phyloP scores from a whole-genome alignment of 2,888 invertebrate species.

The Xestobium rufovillosum region DNA sequence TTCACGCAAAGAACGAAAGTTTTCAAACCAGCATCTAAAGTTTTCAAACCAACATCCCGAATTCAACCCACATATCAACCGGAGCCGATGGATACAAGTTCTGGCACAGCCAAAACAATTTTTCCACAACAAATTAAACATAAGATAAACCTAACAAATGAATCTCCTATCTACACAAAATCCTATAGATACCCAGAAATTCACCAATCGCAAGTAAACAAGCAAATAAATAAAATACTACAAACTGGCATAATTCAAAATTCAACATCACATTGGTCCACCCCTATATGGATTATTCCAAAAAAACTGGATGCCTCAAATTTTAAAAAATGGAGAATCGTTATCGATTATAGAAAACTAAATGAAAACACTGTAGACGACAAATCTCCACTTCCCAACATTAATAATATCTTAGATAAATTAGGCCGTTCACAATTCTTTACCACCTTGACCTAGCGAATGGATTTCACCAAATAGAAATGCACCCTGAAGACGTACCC shows the following conservation, averaged over 20 bases:
- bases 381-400: conserved; percentile 20
- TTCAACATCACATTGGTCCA: not conserved
- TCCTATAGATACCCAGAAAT: conserved; percentile 1
- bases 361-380: conserved; percentile 19
- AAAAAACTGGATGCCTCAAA: not conserved
- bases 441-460: conserved; percentile 22
- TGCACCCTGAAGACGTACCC: conserved; percentile 22
- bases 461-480: conserved; percentile 26
- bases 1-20: too few relatives aligned
- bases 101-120: too few relatives aligned
- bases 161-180: conserved; percentile 1
- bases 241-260: not conserved
- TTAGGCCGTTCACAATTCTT: conserved; percentile 22
- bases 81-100: too few relatives aligned
- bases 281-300: not conserved
- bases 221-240: not conserved
- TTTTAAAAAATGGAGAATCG: not conserved
- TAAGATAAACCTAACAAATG: not conserved
- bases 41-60: too few relatives aligned
- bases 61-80: too few relatives aligned
- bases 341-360: conserved; percentile 4
- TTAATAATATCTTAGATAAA: conserved; percentile 22
- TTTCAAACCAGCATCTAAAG: too few relatives aligned
- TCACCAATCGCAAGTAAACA: not conserved
- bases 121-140: too few relatives aligned